Conservation (phyloP, 2,888 invertebrate genomes). For the Neoascia interrupta region DNA sequence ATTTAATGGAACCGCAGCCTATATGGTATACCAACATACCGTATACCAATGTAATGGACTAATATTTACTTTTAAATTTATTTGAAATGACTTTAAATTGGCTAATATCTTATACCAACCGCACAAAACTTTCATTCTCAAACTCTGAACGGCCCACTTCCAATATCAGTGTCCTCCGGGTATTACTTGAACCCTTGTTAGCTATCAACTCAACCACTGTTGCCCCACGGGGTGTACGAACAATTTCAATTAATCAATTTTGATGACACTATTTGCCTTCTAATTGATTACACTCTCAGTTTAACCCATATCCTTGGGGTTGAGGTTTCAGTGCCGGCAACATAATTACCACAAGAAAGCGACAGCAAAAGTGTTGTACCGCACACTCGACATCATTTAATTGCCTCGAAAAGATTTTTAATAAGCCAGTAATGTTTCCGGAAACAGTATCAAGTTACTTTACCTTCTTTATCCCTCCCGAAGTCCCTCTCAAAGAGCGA, state of each 20-base stretch:
- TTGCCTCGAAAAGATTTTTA: neutral
- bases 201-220: conserved; percentile 12
- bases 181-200: conserved; percentile 10
- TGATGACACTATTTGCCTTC: conserved; percentile 15
- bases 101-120: neutral
- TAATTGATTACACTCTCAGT: neutral
- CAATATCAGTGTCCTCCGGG: conserved; percentile 1
- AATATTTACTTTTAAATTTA: too few relatives aligned
- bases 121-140: neutral
- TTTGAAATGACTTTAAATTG: neutral
- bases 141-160: too few relatives aligned
- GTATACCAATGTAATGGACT: too few relatives aligned
- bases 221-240: too few relatives aligned
- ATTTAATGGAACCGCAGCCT: too few relatives aligned
- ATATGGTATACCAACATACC: too few relatives aligned
- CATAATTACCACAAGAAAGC: neutral
- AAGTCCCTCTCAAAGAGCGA: neutral
- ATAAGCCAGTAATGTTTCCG: neutral
- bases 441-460: neutral
- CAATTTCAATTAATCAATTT: conserved; percentile 56
- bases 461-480: neutral
- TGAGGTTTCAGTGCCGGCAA: conserved; percentile 17
- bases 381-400: conserved; percentile 5
- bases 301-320: conserved; percentile 3
- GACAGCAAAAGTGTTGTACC: neutral